A percentile compares a stretch with the other conserved stretches of the same genome.
These are phyloP conservation scores for Leucania comma DNA, from an alignment of 2,888 invertebrate genomes.

Conservation along the genomic window DNA sequence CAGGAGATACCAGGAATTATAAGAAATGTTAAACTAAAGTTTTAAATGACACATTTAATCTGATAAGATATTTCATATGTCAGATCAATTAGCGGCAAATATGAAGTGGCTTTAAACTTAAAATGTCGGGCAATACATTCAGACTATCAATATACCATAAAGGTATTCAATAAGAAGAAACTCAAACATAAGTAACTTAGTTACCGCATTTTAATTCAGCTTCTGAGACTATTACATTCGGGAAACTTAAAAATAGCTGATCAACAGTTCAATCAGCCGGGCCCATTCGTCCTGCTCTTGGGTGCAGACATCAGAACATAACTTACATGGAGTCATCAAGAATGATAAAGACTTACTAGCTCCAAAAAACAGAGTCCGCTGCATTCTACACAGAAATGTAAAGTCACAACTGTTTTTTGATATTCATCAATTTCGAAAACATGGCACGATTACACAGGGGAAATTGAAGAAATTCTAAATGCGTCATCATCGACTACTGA, in stretches of 20 bases:
- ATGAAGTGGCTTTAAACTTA: too few relatives aligned
- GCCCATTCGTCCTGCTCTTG: slow-evolving; percentile 13
- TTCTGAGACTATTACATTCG: slow-evolving; percentile 19
- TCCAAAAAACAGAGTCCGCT: background rate
- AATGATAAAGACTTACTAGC: background rate
- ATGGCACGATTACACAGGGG: slow-evolving; percentile 4
- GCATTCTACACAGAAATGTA: slow-evolving; percentile 2
- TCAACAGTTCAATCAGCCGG: slow-evolving; percentile 24
- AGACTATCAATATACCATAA: background rate
- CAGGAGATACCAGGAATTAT: too few relatives aligned
- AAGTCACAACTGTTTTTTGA: background rate
- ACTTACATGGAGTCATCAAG: slow-evolving; percentile 14
- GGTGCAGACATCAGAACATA: slow-evolving; percentile 17
- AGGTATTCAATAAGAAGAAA: slow-evolving; percentile 10
- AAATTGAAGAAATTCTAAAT: slow-evolving; percentile 7
- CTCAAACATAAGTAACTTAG: slow-evolving; percentile 10
- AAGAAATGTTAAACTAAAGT: too few relatives aligned
- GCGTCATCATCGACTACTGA: background rate
- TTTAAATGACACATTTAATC: too few relatives aligned
- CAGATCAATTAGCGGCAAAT: too few relatives aligned
- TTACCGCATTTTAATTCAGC: background rate
- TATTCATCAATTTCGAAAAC: slow-evolving; percentile 3
- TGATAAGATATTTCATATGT: too few relatives aligned
- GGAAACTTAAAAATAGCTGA: slow-evolving; percentile 31
- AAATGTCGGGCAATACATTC: background rate